Evolutionary conservation across 2,888 invertebrate genomes (phyloP).

Genomic region (Lasioglossum calceatum): DNA sequence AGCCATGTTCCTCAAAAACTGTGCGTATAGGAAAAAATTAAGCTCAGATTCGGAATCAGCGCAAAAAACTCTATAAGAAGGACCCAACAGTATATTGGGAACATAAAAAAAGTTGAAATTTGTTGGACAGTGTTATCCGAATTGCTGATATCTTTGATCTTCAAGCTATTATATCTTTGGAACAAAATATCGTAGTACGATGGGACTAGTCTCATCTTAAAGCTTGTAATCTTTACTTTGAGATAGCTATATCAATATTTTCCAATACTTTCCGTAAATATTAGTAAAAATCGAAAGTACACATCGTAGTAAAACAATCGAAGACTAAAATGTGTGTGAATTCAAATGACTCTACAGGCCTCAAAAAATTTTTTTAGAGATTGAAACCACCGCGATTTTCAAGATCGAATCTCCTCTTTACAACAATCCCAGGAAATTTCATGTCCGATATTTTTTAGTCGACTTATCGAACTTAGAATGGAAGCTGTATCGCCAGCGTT

Average conservation of each 20-base stretch:
- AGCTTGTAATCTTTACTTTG: not conserved
- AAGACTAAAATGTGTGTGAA: no score
- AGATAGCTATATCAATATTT: not conserved
- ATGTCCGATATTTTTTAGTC: not conserved
- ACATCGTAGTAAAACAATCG: no score
- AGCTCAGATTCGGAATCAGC: no score
- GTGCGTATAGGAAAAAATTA: no score
- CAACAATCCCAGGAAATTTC: no score
- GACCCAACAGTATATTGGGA: no score
- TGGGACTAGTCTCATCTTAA: not conserved
- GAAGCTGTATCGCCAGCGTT: not conserved
- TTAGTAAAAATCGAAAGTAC: not conserved
- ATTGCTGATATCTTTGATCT: not conserved
- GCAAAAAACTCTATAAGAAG: no score
- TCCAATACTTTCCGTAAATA: not conserved
- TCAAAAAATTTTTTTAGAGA: not conserved
- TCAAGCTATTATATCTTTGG: not conserved
- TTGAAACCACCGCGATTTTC: not conserved
- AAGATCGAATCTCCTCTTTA: not conserved
- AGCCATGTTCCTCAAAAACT: no score
- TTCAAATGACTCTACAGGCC: not conserved
- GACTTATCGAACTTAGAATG: not conserved
- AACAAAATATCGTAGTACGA: not conserved
- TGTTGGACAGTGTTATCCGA: no score
- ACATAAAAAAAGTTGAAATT: no score